Evolutionary conservation across 2,888 invertebrate genomes (phyloP).

Genomic region (Cataglyphis rosenhaueri): DNA sequence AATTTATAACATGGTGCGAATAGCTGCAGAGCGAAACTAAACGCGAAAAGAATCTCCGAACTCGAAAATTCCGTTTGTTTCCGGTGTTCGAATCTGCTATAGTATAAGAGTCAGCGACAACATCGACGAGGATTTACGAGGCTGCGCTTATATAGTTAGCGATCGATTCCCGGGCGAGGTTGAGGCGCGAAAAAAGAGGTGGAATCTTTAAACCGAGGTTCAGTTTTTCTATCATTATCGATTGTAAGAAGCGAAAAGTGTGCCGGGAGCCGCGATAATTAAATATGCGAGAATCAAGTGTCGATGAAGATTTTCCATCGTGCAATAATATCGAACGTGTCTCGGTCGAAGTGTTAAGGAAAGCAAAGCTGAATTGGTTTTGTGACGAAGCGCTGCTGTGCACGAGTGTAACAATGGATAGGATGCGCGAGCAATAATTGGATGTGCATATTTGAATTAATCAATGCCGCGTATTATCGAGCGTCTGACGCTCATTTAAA

Average conservation of each 20-base stretch:
- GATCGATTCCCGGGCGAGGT: conserved; percentile 21
- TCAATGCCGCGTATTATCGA: conserved; percentile 45
- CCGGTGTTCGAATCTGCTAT: neutral
- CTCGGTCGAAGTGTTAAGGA: neutral
- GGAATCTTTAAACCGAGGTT: neutral
- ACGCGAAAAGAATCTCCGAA: neutral
- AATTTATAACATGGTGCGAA: neutral
- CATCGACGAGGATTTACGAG: conserved; percentile 11
- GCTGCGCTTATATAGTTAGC: neutral
- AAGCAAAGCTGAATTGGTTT: conserved; percentile 4
- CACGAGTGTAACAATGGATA: conserved; percentile 4
- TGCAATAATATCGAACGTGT: neutral
- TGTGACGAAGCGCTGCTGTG: conserved; percentile 44
- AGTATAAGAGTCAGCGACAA: neutral
- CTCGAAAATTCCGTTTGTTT: neutral
- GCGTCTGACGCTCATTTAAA: conserved; percentile 44
- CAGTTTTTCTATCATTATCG: neutral
- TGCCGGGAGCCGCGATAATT: neutral
- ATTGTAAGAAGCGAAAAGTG: conserved; percentile 16
- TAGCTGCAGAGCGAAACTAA: neutral
- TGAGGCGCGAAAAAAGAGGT: conserved; percentile 17
- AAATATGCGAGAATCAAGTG: neutral
- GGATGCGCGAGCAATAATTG: conserved; percentile 31
- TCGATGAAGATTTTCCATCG: conserved; percentile 11
- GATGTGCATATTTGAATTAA: conserved; percentile 49